These are phyloP conservation scores for Spisula subtruncata DNA, from an alignment of 2,888 invertebrate species.

Conservation along the genomic window DNA sequence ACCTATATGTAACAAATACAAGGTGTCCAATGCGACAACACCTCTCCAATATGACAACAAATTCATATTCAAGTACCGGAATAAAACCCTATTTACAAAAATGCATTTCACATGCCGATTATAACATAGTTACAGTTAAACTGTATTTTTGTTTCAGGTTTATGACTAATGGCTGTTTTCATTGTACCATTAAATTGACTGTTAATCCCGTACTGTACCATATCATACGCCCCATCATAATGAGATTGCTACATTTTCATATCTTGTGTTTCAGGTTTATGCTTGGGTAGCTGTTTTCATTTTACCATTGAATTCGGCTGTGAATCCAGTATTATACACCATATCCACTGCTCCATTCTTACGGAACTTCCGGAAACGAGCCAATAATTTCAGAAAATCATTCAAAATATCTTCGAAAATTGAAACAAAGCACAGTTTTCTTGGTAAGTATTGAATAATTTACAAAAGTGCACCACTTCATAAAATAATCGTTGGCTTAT, in stretches of 20 bases:
- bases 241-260: neutral
- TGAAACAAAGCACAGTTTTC: conserved; percentile 83
- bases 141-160: no score
- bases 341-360: conserved; percentile 86
- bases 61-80: no score
- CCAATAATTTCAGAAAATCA: conserved; percentile 83
- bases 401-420: conserved; percentile 82
- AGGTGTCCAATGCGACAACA: no score
- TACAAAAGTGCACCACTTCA: neutral
- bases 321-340: conserved; percentile 89
- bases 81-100: no score
- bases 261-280: conserved; percentile 86
- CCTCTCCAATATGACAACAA: no score
- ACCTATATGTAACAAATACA: no score
- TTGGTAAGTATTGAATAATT: conserved; percentile 73
- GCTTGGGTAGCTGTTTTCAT: conserved; percentile 89
- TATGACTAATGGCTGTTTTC: no score
- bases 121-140: no score
- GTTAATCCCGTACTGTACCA: no score
- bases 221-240: no score
- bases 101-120: no score
- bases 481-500: neutral
- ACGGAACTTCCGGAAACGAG: conserved; percentile 81
- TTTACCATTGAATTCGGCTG: conserved; percentile 89
- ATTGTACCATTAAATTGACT: no score